phyloP scores from a whole-genome alignment of 2,113 vertebrate genomes.

The Charina bottae region DNA sequence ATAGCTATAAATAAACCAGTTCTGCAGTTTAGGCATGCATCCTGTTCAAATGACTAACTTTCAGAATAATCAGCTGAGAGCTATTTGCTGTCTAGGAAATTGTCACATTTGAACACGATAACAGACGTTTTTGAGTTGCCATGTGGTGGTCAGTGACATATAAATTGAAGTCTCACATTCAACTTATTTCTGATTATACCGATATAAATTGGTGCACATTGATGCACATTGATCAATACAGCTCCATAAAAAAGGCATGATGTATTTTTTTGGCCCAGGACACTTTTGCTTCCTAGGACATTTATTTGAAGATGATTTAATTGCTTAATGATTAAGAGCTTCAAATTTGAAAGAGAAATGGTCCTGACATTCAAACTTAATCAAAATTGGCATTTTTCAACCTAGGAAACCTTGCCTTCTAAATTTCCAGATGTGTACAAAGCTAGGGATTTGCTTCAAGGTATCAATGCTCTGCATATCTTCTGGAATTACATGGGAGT shows the following conservation, averaged over 20 bases:
- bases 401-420: background rate
- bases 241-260: background rate
- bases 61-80: background rate
- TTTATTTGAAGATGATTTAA: background rate
- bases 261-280: background rate
- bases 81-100: background rate
- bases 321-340: background rate
- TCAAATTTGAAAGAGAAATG: background rate
- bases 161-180: background rate
- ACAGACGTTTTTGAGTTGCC: background rate
- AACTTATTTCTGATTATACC: background rate
- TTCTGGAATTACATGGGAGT: background rate
- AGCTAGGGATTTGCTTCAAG: too few species aligned
- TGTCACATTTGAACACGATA: background rate
- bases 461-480: background rate
- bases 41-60: background rate
- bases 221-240: background rate
- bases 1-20: background rate
- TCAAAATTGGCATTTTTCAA: background rate
- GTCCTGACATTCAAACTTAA: background rate
- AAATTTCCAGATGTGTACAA: background rate
- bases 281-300: background rate
- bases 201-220: background rate
- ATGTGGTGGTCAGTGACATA: background rate
- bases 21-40: background rate